Evolutionary conservation across 2,888 invertebrate species (phyloP).

Genomic region (Ichneumoninae sp.): DNA sequence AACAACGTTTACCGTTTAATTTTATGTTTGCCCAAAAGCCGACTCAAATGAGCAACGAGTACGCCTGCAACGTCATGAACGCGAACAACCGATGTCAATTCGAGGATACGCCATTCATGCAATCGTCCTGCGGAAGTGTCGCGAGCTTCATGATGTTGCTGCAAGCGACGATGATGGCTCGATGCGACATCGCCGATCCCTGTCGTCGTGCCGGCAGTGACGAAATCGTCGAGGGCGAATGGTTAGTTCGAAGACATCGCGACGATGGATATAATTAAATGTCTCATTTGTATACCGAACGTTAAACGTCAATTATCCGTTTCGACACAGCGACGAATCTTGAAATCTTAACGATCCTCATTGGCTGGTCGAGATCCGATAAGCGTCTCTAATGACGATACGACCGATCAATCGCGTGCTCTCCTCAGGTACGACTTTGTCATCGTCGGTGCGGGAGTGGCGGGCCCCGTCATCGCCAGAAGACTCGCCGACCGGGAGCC

Average conservation of each 20-base stretch:
- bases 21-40: conserved; percentile 10
- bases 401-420: background rate
- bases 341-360: background rate
- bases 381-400: background rate
- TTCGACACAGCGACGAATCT: background rate
- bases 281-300: background rate
- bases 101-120: conserved; percentile 79
- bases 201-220: conserved; percentile 80
- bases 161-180: conserved; percentile 77
- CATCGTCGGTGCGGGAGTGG: conserved; percentile 84
- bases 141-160: conserved; percentile 79
- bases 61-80: conserved; percentile 64
- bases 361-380: background rate
- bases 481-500: conserved; percentile 84
- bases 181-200: conserved; percentile 81
- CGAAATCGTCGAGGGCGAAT: conserved; percentile 74
- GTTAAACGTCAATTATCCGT: background rate
- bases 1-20: background rate
- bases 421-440: conserved; percentile 83
- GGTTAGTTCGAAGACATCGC: conserved; percentile 67
- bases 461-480: conserved; percentile 85
- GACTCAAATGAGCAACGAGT: conserved; percentile 47
- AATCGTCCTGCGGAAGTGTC: conserved; percentile 74
- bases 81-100: conserved; percentile 69
- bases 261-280: background rate